Percentiles rank a stretch among this genome's conserved stretches.
phyloP scores from a whole-genome alignment of 2,888 invertebrate genomes.

The Adineta ricciae region DNA sequence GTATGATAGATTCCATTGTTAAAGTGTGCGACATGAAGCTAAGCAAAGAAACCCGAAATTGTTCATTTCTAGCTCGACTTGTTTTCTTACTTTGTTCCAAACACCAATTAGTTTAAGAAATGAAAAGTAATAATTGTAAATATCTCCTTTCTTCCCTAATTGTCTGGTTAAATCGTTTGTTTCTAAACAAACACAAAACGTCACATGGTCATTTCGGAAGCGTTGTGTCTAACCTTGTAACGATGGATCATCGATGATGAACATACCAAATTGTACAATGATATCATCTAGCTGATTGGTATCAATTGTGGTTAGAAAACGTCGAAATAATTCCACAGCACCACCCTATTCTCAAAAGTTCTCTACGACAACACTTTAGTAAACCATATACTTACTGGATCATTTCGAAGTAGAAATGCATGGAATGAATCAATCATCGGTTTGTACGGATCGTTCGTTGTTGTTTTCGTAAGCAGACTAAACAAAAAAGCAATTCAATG shows the following conservation, averaged over 20 bases:
- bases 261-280: background rate
- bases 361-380: too few relatives aligned
- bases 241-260: conserved; percentile 10
- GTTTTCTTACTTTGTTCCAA: background rate
- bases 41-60: background rate
- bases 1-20: conserved; percentile 14
- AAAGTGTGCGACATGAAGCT: background rate
- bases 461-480: background rate
- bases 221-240: background rate
- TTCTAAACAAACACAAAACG: background rate
- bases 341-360: background rate
- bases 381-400: background rate
- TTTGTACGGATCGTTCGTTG: background rate
- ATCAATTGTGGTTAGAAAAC: background rate
- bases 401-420: conserved; percentile 8
- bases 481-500: background rate
- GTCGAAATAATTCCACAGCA: background rate
- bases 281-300: background rate
- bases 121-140: conserved; percentile 10
- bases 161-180: conserved; percentile 20
- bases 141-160: background rate
- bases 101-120: background rate
- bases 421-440: conserved; percentile 7
- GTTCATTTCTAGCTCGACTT: background rate
- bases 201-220: background rate